phyloP scores from a whole-genome alignment of 2,113 vertebrate genomes.

The Diphyllodes magnificus region DNA sequence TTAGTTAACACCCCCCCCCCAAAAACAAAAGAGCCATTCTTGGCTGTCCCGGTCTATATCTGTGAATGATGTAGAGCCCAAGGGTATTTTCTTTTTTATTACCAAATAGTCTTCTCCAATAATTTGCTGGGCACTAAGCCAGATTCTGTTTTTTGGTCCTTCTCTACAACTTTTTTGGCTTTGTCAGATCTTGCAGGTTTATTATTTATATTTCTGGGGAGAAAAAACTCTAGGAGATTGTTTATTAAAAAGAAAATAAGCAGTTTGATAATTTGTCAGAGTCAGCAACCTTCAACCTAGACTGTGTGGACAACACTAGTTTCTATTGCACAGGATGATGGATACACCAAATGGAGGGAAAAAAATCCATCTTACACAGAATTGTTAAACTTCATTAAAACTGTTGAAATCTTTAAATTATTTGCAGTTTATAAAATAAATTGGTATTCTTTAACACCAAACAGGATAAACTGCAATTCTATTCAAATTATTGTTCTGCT shows the following conservation, averaged over 20 bases:
- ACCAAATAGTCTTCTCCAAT: neutral
- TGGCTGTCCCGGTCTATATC: neutral
- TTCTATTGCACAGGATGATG: conserved; percentile 14
- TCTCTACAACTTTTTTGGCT: neutral
- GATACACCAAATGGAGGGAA: conserved; percentile 23
- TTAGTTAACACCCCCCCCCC: neutral
- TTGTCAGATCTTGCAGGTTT: neutral
- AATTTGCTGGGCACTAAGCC: neutral
- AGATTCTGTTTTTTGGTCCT: neutral
- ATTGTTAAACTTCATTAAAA: conserved; percentile 64
- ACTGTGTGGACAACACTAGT: neutral
- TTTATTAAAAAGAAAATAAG: conserved; percentile 7
- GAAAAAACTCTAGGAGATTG: neutral
- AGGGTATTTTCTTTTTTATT: neutral
- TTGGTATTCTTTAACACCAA: conserved; percentile 68
- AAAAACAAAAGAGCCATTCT: neutral
- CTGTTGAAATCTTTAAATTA: conserved; percentile 62
- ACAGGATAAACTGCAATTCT: conserved; percentile 68
- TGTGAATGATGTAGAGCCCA: neutral
- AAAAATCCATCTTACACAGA: conserved; percentile 9
- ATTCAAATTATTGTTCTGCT: conserved; percentile 60
- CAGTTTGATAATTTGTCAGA: conserved; percentile 10
- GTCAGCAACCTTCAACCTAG: conserved; percentile 17
- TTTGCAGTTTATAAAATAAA: conserved; percentile 64
- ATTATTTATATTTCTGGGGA: neutral